phyloP scores from a whole-genome alignment of 1,140 invertebrate genomes.

The Tetraneura akinire region DNA sequence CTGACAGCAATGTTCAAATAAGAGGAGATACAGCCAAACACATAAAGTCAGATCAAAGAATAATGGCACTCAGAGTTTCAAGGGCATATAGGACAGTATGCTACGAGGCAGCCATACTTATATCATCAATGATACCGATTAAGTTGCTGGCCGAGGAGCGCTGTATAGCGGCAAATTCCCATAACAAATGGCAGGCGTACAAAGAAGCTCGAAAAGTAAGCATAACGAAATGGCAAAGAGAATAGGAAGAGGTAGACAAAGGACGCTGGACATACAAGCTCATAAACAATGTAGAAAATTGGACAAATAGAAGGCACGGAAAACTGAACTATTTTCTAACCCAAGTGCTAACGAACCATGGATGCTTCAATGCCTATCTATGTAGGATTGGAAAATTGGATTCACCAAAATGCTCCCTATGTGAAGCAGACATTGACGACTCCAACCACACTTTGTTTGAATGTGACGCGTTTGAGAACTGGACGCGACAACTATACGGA shows the following conservation, averaged over 20 bases:
- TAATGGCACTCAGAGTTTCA: neutral
- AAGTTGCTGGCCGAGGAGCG: neutral
- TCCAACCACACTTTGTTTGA: neutral
- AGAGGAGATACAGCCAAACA: neutral
- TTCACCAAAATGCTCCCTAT: neutral
- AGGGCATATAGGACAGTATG: neutral
- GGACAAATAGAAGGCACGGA: slow-evolving; percentile 13
- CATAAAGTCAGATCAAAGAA: neutral
- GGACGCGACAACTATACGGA: neutral
- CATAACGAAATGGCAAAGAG: neutral
- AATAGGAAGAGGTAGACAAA: neutral
- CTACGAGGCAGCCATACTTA: neutral
- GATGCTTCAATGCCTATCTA: slow-evolving; percentile 14
- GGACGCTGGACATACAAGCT: neutral
- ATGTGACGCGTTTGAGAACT: neutral
- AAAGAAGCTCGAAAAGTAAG: no score
- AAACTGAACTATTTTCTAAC: neutral
- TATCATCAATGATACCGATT: neutral
- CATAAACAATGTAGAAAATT: neutral
- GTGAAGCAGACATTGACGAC: neutral
- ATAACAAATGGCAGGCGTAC: no score
- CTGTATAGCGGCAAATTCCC: neutral
- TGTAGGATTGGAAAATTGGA: neutral
- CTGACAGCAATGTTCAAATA: neutral
- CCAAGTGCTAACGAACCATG: neutral